Conservation (phyloP, 2,797 vertebrate species). For the Silurus aristotelis region DNA sequence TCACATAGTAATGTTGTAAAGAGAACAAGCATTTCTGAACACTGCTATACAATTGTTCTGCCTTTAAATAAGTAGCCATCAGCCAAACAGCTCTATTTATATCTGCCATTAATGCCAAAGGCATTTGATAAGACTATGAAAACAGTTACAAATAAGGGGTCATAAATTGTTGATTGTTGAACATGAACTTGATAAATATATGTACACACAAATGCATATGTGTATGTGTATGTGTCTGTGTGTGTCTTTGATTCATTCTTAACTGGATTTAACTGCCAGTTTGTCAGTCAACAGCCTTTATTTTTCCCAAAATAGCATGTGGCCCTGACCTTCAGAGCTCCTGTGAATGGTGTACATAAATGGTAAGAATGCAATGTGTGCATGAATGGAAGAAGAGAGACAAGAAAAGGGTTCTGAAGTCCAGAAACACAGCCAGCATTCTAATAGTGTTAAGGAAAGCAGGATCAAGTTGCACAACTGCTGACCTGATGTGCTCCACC, state of each 20-base stretch:
- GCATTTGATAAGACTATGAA: neutral
- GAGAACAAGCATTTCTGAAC: constrained; percentile 39
- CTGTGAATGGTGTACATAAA: constrained; percentile 41
- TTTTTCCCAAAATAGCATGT: constrained; percentile 46
- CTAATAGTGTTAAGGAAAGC: neutral
- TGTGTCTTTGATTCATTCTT: constrained; percentile 5
- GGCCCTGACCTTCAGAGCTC: constrained; percentile 48
- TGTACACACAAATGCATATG: neutral
- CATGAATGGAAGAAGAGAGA: constrained; percentile 27
- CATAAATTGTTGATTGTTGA: neutral
- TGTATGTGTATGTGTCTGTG: neutral
- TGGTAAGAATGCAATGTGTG: constrained; percentile 29
- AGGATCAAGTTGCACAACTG: neutral
- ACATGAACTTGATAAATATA: neutral
- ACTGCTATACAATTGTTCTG: constrained; percentile 4
- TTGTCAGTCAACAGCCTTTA: constrained; percentile 30
- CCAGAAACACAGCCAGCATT: constrained; percentile 16
- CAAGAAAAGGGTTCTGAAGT: neutral
- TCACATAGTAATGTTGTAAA: constrained; percentile 26
- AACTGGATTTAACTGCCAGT: constrained; percentile 18
- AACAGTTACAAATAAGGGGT: constrained; percentile 15
- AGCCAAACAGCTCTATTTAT: constrained; percentile 61
- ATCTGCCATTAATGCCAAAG: constrained; percentile 48
- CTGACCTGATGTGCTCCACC: constrained; percentile 1
- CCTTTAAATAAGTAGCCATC: constrained; percentile 36